Percentiles rank a stretch among this genome's conserved stretches.
phyloP scores from a whole-genome alignment of 2,113 vertebrate species.

The Pollimyrus isidori region DNA sequence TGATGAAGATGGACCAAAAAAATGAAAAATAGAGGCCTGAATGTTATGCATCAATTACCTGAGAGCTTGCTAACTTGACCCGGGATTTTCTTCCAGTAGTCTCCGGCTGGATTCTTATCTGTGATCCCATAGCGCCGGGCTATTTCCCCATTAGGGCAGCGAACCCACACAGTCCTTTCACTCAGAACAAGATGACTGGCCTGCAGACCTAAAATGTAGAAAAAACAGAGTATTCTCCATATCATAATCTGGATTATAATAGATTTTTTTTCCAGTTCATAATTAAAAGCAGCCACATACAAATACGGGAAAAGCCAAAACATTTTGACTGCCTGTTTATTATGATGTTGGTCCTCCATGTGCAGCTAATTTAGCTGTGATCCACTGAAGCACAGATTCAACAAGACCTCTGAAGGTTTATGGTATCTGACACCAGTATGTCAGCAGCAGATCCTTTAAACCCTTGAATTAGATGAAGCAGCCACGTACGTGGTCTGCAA shows the following conservation, averaged over 20 bases:
- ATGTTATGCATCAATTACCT: constrained; percentile 52
- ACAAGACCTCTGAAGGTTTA: neutral
- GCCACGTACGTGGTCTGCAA: neutral
- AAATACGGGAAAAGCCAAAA: neutral
- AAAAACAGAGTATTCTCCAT: neutral
- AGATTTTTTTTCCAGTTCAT: neutral
- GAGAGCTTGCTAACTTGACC: constrained; percentile 72
- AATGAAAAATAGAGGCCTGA: neutral
- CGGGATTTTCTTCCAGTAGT: constrained; percentile 97
- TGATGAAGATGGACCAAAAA: neutral
- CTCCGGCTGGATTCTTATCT: constrained; percentile 82
- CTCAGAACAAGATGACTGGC: constrained; percentile 83
- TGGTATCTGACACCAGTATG: neutral
- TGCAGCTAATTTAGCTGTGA: neutral
- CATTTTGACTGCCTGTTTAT: neutral
- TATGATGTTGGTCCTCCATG: neutral
- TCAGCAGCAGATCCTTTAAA: neutral
- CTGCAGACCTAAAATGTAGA: constrained; percentile 64
- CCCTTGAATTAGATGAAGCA: neutral
- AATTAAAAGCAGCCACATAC: neutral
- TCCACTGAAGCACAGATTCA: neutral
- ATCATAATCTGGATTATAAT: neutral
- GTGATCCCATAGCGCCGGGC: constrained; percentile 85
- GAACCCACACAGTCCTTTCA: constrained; percentile 79
- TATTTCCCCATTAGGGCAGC: constrained; percentile 80